Evolutionary conservation across 2,797 vertebrate species (phyloP), one percentile per base, ranked within the genome.

Genomic region (Acipenser oxyrinchus): DNA sequence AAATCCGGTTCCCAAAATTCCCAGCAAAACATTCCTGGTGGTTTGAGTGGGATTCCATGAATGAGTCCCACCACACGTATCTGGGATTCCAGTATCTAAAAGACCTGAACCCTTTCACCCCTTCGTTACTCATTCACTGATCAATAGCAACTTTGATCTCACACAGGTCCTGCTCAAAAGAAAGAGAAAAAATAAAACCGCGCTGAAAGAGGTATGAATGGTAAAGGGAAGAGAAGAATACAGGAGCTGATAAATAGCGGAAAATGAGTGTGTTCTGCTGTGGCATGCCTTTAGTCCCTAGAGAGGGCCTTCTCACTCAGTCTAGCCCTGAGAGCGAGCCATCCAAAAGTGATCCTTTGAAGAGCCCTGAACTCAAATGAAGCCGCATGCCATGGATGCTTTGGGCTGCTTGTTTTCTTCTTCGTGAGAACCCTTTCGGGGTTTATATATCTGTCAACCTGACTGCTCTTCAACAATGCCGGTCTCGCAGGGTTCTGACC

Each of bases 201-300:
- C 37, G 37, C 37, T 37, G 37, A 84, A 79, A 83, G 79, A 82
- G 74, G 66, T 73, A 73, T 85, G 85, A 85, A 82, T 81, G 76
- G 79, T 68, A 75, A 78, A 83, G 80, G 74, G 74, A 81, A 78
- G 79, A 78, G 84, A 83, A 82, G 73, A 79, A 86, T 82, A 78
- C 79, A 78, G 82, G 78, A 75, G 76, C 74, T 76, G 82, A 83
- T 86, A 86, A 87, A 81, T 81, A 82, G 87, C 82, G 75, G 81
- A 86, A 88, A 84, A 84, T 77, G 74, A 81, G 83, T 79, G 83
- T 79, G 81, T 85, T 81, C 75, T 79, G 83, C 72, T 71, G 77
- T 73, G 81, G 86, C 71, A 89, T 88, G 87, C 88, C 86, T 88
- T 85, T 69, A 71, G 81, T 89, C 87, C 87, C 89, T 81, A 75